These are phyloP conservation scores for Lamproptera curius DNA, from an alignment of 2,888 invertebrate genomes.

Conservation along the genomic window DNA sequence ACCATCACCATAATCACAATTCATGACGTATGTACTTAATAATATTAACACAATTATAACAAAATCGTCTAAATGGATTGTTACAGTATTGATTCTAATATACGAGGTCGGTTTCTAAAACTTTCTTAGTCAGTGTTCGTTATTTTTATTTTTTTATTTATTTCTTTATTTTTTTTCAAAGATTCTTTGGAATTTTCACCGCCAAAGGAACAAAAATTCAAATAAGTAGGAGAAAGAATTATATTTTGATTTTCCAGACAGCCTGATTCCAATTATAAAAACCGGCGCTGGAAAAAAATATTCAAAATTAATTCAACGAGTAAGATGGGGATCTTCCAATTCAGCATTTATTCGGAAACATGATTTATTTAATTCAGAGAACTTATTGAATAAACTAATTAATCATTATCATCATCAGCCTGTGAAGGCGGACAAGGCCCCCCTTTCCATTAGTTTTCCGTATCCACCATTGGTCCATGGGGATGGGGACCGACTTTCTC, in stretches of 20 bases:
- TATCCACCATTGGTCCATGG: too few relatives aligned
- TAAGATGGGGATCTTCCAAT: too few relatives aligned
- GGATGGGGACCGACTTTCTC: too few relatives aligned
- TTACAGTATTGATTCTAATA: slow-evolving; percentile 41
- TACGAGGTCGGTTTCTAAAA: slow-evolving; percentile 41
- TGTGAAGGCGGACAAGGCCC: too few relatives aligned
- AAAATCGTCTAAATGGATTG: slow-evolving; percentile 49
- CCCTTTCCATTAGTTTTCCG: too few relatives aligned
- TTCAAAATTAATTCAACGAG: too few relatives aligned
- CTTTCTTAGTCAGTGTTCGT: slow-evolving; percentile 22
- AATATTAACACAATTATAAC: slow-evolving; percentile 18
- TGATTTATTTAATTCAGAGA: too few relatives aligned
- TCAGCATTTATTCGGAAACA: too few relatives aligned
- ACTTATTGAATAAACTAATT: too few relatives aligned
- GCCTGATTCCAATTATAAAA: slow-evolving; percentile 17
- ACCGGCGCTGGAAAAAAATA: too few relatives aligned
- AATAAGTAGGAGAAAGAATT: slow-evolving; percentile 16
- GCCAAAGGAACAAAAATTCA: slow-evolving; percentile 38
- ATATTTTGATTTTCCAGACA: slow-evolving; percentile 16
- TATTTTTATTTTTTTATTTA: slow-evolving; percentile 25
- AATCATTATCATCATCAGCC: too few relatives aligned
- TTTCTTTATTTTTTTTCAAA: slow-evolving; percentile 45
- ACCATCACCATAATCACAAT: slow-evolving; percentile 13
- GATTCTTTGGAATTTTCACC: slow-evolving; percentile 52
- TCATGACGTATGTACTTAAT: slow-evolving; percentile 29